Evolutionary conservation across 2,797 vertebrate species (phyloP), one percentile per base, ranked within the genome.

Genomic region (Neostethus bicornis): DNA sequence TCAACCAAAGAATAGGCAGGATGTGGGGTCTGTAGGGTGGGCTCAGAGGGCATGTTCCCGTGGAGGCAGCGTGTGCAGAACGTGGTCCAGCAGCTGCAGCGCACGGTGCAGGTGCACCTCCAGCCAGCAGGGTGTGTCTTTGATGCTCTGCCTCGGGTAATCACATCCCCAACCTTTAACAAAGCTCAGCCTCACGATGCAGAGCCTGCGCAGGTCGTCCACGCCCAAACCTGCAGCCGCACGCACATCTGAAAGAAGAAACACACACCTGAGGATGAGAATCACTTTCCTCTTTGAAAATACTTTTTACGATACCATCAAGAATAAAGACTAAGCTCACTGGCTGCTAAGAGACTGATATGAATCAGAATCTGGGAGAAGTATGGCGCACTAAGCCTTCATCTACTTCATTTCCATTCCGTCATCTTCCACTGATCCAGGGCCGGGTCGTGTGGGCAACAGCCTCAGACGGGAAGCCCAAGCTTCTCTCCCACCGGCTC

Each of bases 81-180:
- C 93, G 77, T 94, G 92, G 8, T 94, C 93, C 0, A 94, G 85
- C 51, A 94, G 87, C 87, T 93, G 92, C 42, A 92, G 80, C 0
- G 92, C 91, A 0, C 92, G 84, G 66, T 94, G 92, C 20, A 94
- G 89, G 51, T 92, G 91, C 5, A 93, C 91, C 72, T 94, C 92
- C 53, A 93, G 87, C 92, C 93, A 93, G 82, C 91, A 93, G 3
- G 92, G 94, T 0, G 92, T 94, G 83, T 93, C 90, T 59, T 92
- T 93, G 85, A 94, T 93, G 83, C 91, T 92, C 49, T 86, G 90
- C 0, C 93, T 87, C 0, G 91, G 92, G 67, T 93, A 93, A 51
- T 93, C 92, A 0, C 89, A 91, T 0, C 93, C 93, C 93, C 93
- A 95, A 11, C 93, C 94, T 69, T 94, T 94, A 41, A 93, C 93